Conservation (phyloP, 2,797 vertebrate genomes). For the Mus spretus region DNA sequence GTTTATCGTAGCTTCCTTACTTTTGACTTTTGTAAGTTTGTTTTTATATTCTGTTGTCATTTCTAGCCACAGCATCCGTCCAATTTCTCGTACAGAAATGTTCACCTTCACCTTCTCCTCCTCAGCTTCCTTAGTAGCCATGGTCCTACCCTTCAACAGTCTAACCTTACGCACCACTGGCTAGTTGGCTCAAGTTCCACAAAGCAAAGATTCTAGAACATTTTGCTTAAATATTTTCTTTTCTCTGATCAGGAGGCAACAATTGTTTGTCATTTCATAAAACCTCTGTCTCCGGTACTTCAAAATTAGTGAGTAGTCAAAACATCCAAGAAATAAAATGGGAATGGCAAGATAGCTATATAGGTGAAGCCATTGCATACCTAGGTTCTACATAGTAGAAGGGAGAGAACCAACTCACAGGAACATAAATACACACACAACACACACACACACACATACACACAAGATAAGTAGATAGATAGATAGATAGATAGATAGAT, state of each 20-base stretch:
- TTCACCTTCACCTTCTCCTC: not conserved
- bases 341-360: not conserved
- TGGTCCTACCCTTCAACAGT: not conserved
- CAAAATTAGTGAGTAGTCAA: not conserved
- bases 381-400: not conserved
- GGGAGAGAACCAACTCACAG: not conserved
- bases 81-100: not conserved
- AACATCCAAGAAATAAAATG: not conserved
- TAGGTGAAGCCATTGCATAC: not conserved
- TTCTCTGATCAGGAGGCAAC: constrained; percentile 19
- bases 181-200: not conserved
- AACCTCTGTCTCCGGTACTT: not conserved
- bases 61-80: not conserved
- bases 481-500: too few relatives aligned
- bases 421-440: not conserved
- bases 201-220: not conserved
- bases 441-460: not conserved
- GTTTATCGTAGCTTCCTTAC: not conserved
- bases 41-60: not conserved
- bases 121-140: not conserved
- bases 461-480: too few relatives aligned
- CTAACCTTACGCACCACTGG: not conserved
- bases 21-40: not conserved
- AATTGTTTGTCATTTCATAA: not conserved
- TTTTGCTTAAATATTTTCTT: constrained; percentile 39